These are phyloP conservation scores for Passer montanus DNA, from an alignment of 2,113 vertebrate species.

Conservation along the genomic window DNA sequence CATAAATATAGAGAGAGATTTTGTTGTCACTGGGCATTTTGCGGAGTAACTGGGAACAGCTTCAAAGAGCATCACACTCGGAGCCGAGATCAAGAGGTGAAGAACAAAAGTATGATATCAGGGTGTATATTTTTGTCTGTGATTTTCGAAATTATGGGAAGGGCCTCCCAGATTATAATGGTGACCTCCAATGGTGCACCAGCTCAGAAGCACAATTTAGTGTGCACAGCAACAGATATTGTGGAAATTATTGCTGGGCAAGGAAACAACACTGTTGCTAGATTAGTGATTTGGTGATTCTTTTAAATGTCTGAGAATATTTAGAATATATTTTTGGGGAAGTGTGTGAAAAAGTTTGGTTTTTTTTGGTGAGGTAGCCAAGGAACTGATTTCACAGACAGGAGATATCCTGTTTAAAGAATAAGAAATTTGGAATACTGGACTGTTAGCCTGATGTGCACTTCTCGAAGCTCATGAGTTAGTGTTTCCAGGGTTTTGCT, in stretches of 20 bases:
- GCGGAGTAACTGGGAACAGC: not conserved
- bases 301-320: not conserved
- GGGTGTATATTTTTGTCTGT: not conserved
- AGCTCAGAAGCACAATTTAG: not conserved
- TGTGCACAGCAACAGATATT: not conserved
- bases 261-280: not conserved
- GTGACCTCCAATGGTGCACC: not conserved
- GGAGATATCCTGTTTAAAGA: not conserved
- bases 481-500: not conserved
- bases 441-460: not conserved
- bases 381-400: not conserved
- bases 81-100: not conserved
- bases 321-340: not conserved
- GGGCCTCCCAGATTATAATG: not conserved
- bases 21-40: not conserved
- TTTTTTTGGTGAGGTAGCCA: not conserved
- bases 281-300: not conserved
- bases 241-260: not conserved
- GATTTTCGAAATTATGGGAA: not conserved
- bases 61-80: not conserved
- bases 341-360: not conserved
- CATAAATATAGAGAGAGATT: not conserved
- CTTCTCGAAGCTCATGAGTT: not conserved
- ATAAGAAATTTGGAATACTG: not conserved
- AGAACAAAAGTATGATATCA: not conserved